phyloP scores from a whole-genome alignment of 2,113 vertebrate genomes.

The Carollia perspicillata region DNA sequence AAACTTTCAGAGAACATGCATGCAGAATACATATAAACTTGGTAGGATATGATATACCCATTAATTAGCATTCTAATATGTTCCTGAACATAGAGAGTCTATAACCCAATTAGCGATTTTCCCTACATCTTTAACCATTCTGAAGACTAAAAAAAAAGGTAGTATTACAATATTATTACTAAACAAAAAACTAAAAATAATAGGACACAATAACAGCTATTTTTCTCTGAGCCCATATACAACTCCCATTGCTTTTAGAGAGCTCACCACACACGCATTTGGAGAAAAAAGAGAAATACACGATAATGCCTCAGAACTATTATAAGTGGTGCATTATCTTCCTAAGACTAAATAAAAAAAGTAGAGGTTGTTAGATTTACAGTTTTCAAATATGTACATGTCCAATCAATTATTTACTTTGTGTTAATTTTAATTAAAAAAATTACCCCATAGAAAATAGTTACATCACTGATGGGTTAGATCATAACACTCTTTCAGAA shows the following conservation, averaged over 20 bases:
- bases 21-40: conserved; percentile 1
- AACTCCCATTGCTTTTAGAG: background rate
- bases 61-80: conserved; percentile 23
- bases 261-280: background rate
- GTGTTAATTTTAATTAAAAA: conserved; percentile 63
- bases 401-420: conserved; percentile 71
- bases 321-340: background rate
- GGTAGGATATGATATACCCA: background rate
- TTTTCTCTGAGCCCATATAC: background rate
- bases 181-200: conserved; percentile 18
- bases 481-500: conserved; percentile 78
- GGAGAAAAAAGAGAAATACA: background rate
- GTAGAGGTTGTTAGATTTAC: conserved; percentile 64
- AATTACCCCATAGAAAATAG: conserved; percentile 74
- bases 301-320: background rate
- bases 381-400: conserved; percentile 74
- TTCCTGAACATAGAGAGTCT: conserved; percentile 53
- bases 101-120: conserved; percentile 28
- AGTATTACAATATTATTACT: background rate
- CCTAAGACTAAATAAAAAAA: conserved; percentile 61
- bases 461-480: conserved; percentile 75
- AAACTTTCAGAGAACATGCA: conserved; percentile 1
- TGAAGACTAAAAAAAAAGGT: background rate
- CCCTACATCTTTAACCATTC: conserved; percentile 44
- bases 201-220: background rate